phyloP scores from a whole-genome alignment of 2,888 invertebrate genomes.

The Drosophila recens region DNA sequence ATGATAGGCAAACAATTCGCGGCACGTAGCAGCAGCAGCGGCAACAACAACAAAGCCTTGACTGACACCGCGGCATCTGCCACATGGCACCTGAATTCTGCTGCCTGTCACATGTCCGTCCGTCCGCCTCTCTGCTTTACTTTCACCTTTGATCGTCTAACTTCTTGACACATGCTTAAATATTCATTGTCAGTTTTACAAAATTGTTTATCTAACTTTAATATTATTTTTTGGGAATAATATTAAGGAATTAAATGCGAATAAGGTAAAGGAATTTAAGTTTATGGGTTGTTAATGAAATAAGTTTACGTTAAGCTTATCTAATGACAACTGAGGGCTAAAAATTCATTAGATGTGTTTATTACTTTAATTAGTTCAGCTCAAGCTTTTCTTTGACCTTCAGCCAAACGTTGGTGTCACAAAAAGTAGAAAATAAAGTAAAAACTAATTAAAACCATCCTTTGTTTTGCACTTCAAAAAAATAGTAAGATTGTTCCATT shows the following conservation, averaged over 20 bases:
- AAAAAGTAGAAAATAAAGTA: neutral
- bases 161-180: slow-evolving; percentile 7
- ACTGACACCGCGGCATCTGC: slow-evolving; percentile 49
- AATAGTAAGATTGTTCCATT: too few relatives aligned
- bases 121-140: slow-evolving; percentile 7
- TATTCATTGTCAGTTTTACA: slow-evolving; percentile 17
- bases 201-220: neutral
- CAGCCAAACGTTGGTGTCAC: neutral
- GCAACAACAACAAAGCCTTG: slow-evolving; percentile 22
- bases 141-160: slow-evolving; percentile 13
- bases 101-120: slow-evolving; percentile 17
- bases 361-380: slow-evolving; percentile 1
- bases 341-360: neutral
- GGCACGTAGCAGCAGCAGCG: slow-evolving; percentile 58
- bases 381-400: neutral
- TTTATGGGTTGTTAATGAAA: neutral
- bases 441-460: neutral
- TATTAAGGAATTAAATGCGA: slow-evolving; percentile 1
- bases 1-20: slow-evolving; percentile 69
- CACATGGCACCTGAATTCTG: slow-evolving; percentile 32
- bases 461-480: too few relatives aligned
- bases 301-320: neutral
- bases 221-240: neutral
- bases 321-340: neutral
- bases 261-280: neutral